These are phyloP conservation scores for Mylabris phalerata DNA, from an alignment of 1,140 invertebrate genomes.

Conservation along the genomic window DNA sequence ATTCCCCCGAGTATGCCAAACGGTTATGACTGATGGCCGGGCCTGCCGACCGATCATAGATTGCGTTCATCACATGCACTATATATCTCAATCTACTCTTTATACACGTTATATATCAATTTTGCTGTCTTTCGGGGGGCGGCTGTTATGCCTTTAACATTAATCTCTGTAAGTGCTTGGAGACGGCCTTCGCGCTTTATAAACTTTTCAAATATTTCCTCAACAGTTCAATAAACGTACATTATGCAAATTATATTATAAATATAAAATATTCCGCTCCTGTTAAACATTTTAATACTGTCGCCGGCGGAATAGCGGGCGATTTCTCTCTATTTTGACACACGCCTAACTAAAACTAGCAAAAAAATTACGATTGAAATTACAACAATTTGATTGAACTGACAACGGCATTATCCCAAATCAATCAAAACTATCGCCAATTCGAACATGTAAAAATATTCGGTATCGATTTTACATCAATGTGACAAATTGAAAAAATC, in stretches of 20 bases:
- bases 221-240: slow-evolving; percentile 26
- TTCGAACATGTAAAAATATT: no score
- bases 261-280: slow-evolving; percentile 14
- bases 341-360: not conserved
- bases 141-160: slow-evolving; percentile 26
- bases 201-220: slow-evolving; percentile 28
- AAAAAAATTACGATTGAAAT: no score
- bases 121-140: slow-evolving; percentile 25
- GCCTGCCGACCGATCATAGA: slow-evolving; percentile 13
- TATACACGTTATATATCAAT: slow-evolving; percentile 33
- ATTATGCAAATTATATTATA: slow-evolving; percentile 34
- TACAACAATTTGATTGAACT: not conserved
- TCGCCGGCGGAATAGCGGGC: not conserved
- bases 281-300: slow-evolving; percentile 20
- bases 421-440: no score
- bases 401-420: no score
- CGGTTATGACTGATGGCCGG: slow-evolving; percentile 27
- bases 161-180: slow-evolving; percentile 34
- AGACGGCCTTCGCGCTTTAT: slow-evolving; percentile 29
- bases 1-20: slow-evolving; percentile 16
- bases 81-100: slow-evolving; percentile 34
- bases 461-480: no score
- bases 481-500: no score
- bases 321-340: slow-evolving; percentile 16
- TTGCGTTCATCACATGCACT: slow-evolving; percentile 17